A percentile compares a stretch with the other conserved stretches of the same genome.
These are phyloP conservation scores for Drosophila watanabei DNA, from an alignment of 1,140 invertebrate genomes.

Conservation along the genomic window DNA sequence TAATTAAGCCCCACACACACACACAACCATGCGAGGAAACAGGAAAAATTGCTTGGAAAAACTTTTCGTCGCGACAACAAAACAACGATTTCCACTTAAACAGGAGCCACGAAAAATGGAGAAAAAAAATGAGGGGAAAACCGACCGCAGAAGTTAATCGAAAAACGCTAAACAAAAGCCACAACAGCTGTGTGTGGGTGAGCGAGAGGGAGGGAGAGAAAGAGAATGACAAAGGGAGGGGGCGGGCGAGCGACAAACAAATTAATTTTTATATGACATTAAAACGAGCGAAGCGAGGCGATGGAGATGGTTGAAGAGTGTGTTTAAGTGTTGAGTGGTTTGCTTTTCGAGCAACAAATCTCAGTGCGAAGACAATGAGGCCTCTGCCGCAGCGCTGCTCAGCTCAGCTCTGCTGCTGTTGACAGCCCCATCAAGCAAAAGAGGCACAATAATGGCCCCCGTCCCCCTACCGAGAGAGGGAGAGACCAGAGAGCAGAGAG, in stretches of 20 bases:
- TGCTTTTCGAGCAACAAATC: conserved; percentile 71
- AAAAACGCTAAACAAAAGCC: conserved; percentile 80
- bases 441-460: conserved; percentile 3
- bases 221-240: neutral
- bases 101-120: conserved; percentile 52
- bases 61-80: conserved; percentile 77
- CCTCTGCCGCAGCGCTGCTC: conserved; percentile 56
- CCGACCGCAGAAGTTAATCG: conserved; percentile 80
- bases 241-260: conserved; percentile 75
- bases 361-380: conserved; percentile 71
- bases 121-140: conserved; percentile 48
- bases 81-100: conserved; percentile 84
- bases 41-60: conserved; percentile 75
- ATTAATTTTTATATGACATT: conserved; percentile 85
- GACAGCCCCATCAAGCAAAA: conserved; percentile 49
- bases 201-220: neutral
- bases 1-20: conserved; percentile 59
- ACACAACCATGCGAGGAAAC: conserved; percentile 6
- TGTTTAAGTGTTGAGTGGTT: conserved; percentile 77
- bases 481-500: conserved; percentile 24
- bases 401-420: conserved; percentile 27
- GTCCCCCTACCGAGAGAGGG: neutral
- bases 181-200: conserved; percentile 17
- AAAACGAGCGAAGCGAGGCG: conserved; percentile 79
- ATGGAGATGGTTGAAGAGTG: conserved; percentile 62